phyloP scores from a whole-genome alignment of 2,888 invertebrate genomes.

The Leptothorax acervorum region DNA sequence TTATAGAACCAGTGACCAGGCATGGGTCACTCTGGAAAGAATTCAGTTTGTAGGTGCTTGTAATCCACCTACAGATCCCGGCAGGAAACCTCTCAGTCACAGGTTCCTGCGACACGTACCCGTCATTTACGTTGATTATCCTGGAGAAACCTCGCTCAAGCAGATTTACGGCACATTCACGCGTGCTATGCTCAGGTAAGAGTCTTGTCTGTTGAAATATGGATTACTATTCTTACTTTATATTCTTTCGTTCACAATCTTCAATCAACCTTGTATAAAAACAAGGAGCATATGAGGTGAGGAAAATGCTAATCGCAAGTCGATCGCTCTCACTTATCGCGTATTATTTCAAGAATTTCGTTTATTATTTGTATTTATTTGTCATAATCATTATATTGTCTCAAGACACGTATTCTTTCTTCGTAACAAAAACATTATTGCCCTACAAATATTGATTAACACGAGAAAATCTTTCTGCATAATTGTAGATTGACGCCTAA shows the following conservation, averaged over 20 bases:
- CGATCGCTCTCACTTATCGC: too few relatives aligned
- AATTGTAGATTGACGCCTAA: constrained; percentile 92
- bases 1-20: constrained; percentile 96
- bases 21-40: constrained; percentile 98
- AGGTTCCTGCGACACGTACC: constrained; percentile 97
- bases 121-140: constrained; percentile 99
- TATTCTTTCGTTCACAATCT: neutral
- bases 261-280: neutral
- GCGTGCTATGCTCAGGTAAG: constrained; percentile 94
- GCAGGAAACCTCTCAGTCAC: constrained; percentile 97
- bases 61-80: constrained; percentile 99
- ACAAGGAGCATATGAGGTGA: too few relatives aligned
- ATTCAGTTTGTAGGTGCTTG: constrained; percentile 99
- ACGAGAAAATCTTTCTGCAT: neutral
- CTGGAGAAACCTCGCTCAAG: constrained; percentile 98
- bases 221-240: neutral
- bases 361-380: neutral
- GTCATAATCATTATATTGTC: neutral
- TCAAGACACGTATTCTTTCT: neutral
- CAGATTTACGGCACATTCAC: constrained; percentile 99
- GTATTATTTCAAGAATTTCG: too few relatives aligned
- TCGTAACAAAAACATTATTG: neutral
- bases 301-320: too few relatives aligned
- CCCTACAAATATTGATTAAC: neutral
- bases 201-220: constrained; percentile 1